These are phyloP conservation scores for Psammodynastes pulverulentus DNA, from an alignment of 2,113 vertebrate genomes.

Conservation along the genomic window DNA sequence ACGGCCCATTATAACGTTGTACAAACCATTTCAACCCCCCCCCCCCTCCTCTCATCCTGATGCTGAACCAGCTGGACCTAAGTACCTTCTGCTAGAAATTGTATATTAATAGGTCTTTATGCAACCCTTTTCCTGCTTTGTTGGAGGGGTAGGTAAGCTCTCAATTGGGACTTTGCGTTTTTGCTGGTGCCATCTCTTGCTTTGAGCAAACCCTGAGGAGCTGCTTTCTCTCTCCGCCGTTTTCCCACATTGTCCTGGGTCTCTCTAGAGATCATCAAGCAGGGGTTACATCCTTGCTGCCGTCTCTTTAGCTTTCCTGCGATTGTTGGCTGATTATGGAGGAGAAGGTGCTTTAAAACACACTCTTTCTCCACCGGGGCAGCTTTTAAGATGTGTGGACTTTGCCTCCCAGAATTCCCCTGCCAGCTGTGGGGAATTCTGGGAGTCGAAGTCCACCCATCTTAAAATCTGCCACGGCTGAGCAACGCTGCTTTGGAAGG, in stretches of 20 bases:
- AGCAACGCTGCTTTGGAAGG: background rate
- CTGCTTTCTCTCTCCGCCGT: slow-evolving; percentile 21
- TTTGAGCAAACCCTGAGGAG: slow-evolving; percentile 58
- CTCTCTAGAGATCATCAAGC: background rate
- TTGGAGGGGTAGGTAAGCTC: slow-evolving; percentile 31
- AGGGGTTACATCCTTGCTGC: background rate
- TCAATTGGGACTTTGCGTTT: slow-evolving; percentile 42
- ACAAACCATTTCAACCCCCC: slow-evolving; percentile 66
- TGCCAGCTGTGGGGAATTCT: background rate
- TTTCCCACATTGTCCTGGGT: background rate
- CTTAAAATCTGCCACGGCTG: background rate
- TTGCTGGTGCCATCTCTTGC: slow-evolving; percentile 42
- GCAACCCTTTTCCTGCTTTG: slow-evolving; percentile 40
- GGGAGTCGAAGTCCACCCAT: background rate
- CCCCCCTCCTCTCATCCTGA: slow-evolving; percentile 31
- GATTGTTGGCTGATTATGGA: rapidly evolving
- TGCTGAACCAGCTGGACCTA: slow-evolving; percentile 60
- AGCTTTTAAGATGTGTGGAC: background rate
- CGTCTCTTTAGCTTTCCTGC: background rate
- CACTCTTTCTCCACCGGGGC: background rate
- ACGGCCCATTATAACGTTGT: slow-evolving; percentile 66
- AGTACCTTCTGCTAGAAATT: slow-evolving; percentile 49
- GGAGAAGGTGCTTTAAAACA: background rate
- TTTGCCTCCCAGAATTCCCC: background rate
- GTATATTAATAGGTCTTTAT: slow-evolving; percentile 52